A percentile compares a stretch with the other conserved stretches of the same genome.
phyloP scores from a whole-genome alignment of 2,888 invertebrate species.

The Leucophenga maculata region DNA sequence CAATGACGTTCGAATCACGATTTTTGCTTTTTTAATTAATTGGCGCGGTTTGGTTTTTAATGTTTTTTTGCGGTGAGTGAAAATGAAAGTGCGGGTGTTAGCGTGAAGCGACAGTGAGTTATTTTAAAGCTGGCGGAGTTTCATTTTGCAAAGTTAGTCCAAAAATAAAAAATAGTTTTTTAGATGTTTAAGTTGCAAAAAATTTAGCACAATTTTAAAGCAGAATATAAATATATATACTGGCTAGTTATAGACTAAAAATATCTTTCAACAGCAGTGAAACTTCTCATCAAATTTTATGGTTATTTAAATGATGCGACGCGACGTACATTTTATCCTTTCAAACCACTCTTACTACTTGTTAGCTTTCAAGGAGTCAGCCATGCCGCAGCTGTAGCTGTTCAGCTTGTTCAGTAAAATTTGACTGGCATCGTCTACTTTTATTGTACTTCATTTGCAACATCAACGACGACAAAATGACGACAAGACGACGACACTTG shows the following conservation, averaged over 20 bases:
- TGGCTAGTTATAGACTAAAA: no score
- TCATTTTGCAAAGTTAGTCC: no score
- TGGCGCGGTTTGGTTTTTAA: constrained; percentile 35
- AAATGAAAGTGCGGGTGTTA: constrained; percentile 24
- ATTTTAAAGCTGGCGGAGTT: no score
- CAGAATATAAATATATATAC: no score
- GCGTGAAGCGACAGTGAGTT: background rate
- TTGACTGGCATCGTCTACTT: constrained; percentile 30
- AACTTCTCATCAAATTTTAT: constrained; percentile 68
- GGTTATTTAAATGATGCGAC: constrained; percentile 68
- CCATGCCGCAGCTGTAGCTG: background rate
- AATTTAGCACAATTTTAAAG: no score
- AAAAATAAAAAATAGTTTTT: background rate
- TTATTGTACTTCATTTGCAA: constrained; percentile 65
- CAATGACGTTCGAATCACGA: constrained; percentile 49
- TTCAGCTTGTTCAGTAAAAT: background rate
- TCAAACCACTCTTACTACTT: background rate
- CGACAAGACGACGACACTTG: constrained; percentile 57
- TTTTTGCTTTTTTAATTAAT: constrained; percentile 41
- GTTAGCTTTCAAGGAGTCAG: background rate
- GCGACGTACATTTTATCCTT: background rate
- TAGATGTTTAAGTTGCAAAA: background rate
- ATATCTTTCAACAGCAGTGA: background rate
- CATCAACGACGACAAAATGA: constrained; percentile 46
- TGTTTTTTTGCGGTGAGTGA: constrained; percentile 12